Evolutionary conservation across 2,888 invertebrate species (phyloP).

Genomic region (Encarsia formosa): DNA sequence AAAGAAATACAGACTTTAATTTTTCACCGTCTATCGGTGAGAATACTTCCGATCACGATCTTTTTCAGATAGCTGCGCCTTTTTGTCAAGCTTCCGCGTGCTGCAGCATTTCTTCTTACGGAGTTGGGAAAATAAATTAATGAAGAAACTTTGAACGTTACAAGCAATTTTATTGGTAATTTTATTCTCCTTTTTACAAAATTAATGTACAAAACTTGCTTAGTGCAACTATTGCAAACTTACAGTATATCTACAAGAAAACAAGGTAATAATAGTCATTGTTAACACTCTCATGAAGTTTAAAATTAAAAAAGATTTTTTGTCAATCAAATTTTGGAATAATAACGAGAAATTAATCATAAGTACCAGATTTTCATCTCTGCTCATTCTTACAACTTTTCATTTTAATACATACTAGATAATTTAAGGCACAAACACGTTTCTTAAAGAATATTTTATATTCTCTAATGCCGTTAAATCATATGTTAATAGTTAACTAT

Average conservation of each 20-base stretch:
- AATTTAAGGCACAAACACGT: no score
- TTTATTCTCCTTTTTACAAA: neutral
- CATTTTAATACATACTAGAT: no score
- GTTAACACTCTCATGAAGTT: conserved; percentile 17
- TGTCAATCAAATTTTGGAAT: neutral
- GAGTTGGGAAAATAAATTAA: neutral
- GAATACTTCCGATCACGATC: conserved; percentile 30
- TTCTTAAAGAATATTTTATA: no score
- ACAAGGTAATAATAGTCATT: neutral
- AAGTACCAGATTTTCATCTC: no score
- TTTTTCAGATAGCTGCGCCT: conserved; percentile 19
- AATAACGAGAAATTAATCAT: neutral
- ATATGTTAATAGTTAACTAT: no score
- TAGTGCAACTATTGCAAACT: neutral
- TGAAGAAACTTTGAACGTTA: neutral
- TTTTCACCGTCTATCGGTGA: no score
- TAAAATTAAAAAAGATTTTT: conserved; percentile 10
- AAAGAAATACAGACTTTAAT: no score
- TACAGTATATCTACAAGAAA: neutral
- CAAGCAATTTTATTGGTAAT: neutral
- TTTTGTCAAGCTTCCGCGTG: conserved; percentile 3
- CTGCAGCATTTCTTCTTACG: conserved; percentile 1
- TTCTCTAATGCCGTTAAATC: no score
- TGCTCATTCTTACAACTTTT: no score
- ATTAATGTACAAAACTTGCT: neutral